These are phyloP conservation scores for Aulostomus chinensis DNA, from an alignment of 2,797 vertebrate species.

Conservation along the genomic window DNA sequence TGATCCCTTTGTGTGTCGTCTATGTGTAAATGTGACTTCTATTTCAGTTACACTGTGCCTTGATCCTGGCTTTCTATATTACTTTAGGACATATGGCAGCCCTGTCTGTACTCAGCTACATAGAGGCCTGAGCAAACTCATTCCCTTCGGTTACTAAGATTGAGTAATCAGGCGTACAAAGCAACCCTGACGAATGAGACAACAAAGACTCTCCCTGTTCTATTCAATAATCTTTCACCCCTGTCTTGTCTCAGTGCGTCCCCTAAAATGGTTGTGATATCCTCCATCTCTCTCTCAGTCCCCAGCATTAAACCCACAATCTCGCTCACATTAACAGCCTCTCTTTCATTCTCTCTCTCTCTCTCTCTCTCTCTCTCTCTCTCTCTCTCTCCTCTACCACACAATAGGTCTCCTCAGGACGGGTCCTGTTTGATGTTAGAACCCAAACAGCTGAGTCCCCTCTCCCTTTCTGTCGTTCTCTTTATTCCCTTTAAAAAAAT, in stretches of 20 bases:
- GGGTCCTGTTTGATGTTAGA: constrained; percentile 47
- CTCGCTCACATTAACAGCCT: constrained; percentile 27
- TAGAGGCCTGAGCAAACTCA: neutral
- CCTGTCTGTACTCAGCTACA: constrained; percentile 9
- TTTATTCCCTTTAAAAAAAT: constrained; percentile 37
- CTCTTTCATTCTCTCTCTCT: constrained; percentile 30
- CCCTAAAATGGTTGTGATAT: constrained; percentile 45
- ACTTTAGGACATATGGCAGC: constrained; percentile 41
- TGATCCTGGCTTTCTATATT: constrained; percentile 46
- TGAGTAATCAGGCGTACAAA: constrained; percentile 47
- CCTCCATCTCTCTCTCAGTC: constrained; percentile 39
- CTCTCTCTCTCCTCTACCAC: constrained; percentile 25
- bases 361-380: constrained; percentile 24
- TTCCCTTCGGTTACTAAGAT: constrained; percentile 26
- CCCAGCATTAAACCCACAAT: constrained; percentile 20
- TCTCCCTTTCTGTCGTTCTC: constrained; percentile 4
- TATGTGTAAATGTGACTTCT: constrained; percentile 38
- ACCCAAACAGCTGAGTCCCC: constrained; percentile 2
- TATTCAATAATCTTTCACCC: constrained; percentile 41
- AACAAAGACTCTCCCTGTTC: constrained; percentile 43
- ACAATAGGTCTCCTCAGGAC: constrained; percentile 40
- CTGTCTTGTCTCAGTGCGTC: constrained; percentile 33
- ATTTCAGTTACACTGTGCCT: constrained; percentile 35
- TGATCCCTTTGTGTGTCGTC: constrained; percentile 29
- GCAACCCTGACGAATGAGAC: constrained; percentile 34